Base-by-base conservation (phyloP, 2,797 vertebrate species). In the Anableps anableps region DNA sequence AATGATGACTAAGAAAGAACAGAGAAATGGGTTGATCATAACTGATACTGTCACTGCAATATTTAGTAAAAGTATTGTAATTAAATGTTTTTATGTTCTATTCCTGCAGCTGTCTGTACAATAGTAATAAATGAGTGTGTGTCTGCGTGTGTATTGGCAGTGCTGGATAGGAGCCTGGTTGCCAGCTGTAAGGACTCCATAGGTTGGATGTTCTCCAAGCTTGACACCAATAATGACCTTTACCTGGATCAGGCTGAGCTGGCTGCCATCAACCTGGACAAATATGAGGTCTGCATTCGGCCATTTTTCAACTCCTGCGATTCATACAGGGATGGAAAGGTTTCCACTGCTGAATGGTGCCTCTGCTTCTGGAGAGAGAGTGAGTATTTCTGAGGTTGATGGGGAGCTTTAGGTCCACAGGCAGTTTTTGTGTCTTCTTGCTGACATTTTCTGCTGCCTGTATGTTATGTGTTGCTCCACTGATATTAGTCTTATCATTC, bases 361-460 rank as follows among this genome's bases (percentile, higher is more conserved):
- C 97, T 99, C 93, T 99, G 98, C 94, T 99, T 99, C 96, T 99
- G 98, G 98, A 97, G 98, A 93, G 98, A 99, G 95, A 99, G 98
- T 99, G 94, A 95, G 98, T 97, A 72, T 51, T 72, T 43, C 9
- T 29, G 48, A 62, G 68, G 51, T 29, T 68, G 79, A 45, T 47
- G 45, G 51, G n/a, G 58, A 62, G 43, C 62, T 47, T 72, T 76
- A 64, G 23, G 72, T 38, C 48, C 31, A 75, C 31, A 13, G 68
- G 43, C 21, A 13, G n/a, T 38, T 75, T 60, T 74, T n/a, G 2
- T 41, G 73, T 64, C 68, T 38, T 21, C 62, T 29, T 53, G 80
- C 50, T 74, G 68, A 51, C 64, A 85, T 79, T 80, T 78, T 76
- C 34, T 23, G 66, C 80, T 21, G 53, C 70, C 23, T 76, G 73